Base-by-base conservation (phyloP, 2,888 invertebrate genomes). In the Chorisops tibialis region DNA sequence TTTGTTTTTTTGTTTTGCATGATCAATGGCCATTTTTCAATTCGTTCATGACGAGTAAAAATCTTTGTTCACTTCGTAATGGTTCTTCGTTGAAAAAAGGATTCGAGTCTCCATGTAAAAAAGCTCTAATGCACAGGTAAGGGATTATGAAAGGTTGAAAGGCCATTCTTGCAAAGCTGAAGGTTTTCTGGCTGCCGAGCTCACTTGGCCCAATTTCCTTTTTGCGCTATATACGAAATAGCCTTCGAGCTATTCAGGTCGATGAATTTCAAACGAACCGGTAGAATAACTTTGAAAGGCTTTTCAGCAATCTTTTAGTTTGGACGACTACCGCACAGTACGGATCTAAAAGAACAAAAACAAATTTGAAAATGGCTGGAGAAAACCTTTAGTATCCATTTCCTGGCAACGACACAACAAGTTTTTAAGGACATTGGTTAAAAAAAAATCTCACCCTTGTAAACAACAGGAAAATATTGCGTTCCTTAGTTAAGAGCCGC, bases 31-130 rank as follows among this genome's bases (percentile, higher is more conserved):
- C 43, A 9, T 18, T 24, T 18, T 56, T 45, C 41, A 21, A 14
- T 16, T 22, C 22, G 39, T 14, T 39, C 54, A 54, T 41, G 54
- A 50, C 54, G 41, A 54, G 41, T 41, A 24, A 39, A 54, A 41
- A 41, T 41, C 54, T 54, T 56, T 43, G 43, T 56, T 56, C 56
- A 45, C 45, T 56, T 56, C 43, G 43, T 56, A 56, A 43, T 54
- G 21, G 41, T 22, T 43, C 24, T 43, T 24, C 16, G 30, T 30
- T 35, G 50, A 50, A 50, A 50, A 45, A 5, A 14, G 43, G 30
- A 19, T 56, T 43, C 24, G 11, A 16, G 21, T 6, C 21, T 9
- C 35, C 45, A 11, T 22, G 35, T n/a, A n/a, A n/a, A 45, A 39
- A 56, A 43, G 43, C 43, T 45, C 16, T 16, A 39, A 56, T 45